phyloP scores from a whole-genome alignment of 2,113 vertebrate species.

The Trematomus loennbergii region DNA sequence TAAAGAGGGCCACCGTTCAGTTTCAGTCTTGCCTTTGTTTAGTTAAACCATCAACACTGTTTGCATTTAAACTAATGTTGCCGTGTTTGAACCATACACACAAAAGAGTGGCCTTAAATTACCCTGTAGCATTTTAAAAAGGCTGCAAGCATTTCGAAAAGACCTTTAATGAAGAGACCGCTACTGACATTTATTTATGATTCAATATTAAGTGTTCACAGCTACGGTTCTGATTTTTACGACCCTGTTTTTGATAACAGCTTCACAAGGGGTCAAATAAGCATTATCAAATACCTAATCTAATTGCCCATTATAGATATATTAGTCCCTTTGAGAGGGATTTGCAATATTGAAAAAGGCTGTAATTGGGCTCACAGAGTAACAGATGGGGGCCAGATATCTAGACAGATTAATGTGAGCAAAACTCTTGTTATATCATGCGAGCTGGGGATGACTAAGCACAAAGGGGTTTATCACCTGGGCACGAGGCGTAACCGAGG shows the following conservation, averaged over 20 bases:
- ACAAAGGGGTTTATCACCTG: constrained; percentile 45
- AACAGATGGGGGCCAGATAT: background rate
- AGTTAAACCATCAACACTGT: background rate
- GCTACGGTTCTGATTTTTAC: no score
- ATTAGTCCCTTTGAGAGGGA: background rate
- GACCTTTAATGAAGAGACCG: background rate
- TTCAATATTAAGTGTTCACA: no score
- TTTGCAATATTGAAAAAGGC: background rate
- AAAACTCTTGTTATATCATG: constrained; percentile 40
- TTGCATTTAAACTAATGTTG: constrained; percentile 1
- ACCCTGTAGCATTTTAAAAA: background rate
- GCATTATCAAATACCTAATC: no score
- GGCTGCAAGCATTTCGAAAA: background rate
- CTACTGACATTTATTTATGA: no score
- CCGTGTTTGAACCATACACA: constrained; percentile 16
- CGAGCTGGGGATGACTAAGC: constrained; percentile 65
- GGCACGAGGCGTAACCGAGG: constrained; percentile 38
- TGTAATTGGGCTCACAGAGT: no score
- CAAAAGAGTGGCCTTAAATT: no score
- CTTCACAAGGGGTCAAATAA: no score
- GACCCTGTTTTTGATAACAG: no score
- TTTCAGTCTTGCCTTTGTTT: constrained; percentile 22
- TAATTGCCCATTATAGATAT: no score
- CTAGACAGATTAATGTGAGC: constrained; percentile 37
- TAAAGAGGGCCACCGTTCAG: background rate